phyloP scores from a whole-genome alignment of 2,113 vertebrate species.

The Sakesphorus luctuosus region DNA sequence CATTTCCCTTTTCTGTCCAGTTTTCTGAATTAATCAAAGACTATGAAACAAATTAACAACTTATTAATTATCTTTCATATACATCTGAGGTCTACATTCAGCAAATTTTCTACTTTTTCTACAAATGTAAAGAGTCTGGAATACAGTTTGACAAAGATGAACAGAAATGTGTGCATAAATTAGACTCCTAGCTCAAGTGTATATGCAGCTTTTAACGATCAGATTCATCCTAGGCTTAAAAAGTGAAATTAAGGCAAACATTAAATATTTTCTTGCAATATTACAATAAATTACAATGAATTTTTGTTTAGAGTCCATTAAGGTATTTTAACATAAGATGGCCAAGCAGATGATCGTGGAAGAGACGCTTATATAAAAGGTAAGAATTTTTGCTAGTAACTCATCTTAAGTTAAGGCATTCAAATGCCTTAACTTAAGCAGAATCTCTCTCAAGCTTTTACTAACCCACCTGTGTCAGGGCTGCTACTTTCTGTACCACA shows the following conservation, averaged over 20 bases:
- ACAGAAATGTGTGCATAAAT: background rate
- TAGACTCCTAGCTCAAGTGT: background rate
- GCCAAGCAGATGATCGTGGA: background rate
- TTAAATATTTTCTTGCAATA: background rate
- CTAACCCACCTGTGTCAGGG: background rate
- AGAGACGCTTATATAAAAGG: background rate
- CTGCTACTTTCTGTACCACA: background rate
- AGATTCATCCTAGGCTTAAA: background rate
- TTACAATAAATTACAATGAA: background rate
- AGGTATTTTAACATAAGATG: rapidly evolving
- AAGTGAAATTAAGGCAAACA: background rate
- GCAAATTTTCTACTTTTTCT: background rate
- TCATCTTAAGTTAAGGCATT: no score
- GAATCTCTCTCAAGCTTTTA: background rate
- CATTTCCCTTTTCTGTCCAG: background rate
- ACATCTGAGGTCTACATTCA: background rate
- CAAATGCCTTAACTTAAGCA: background rate
- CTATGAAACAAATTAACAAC: background rate
- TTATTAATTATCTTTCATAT: background rate
- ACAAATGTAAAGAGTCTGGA: background rate
- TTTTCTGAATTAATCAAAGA: background rate
- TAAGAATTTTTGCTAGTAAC: background rate
- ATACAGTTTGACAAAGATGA: background rate
- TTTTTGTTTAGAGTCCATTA: background rate
- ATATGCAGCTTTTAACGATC: background rate